Evolutionary conservation across 1,140 invertebrate genomes (phyloP), one percentile per base, ranked within the genome.

Genomic region (Drosophila mayri): DNA sequence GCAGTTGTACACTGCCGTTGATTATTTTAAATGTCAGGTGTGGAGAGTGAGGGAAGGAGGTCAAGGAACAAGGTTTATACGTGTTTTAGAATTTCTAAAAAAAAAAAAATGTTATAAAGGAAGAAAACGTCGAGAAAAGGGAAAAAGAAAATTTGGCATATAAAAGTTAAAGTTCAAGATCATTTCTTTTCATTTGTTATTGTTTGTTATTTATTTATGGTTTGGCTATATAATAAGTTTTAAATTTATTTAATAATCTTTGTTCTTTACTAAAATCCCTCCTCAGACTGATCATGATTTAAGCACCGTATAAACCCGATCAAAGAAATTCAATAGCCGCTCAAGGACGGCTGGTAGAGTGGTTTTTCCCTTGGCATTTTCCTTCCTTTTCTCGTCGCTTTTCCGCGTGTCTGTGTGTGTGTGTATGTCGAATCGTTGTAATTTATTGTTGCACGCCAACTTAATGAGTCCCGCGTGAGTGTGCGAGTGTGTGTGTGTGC

Each of bases 401-500:
- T 47, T 47, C 44, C 58, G 28, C 28, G 44, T 47, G 14, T 25
- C 22, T 65, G 22, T 18, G 47, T 52, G n/a, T 64, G 46, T 68
- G 25, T 43, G 49, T 71, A 62, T 88, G 80, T 88, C 84, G 83
- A 84, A 88, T 88, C 80, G 70, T 57, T 68, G 81, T 90, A 88
- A 88, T 88, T 88, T 88, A 88, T 88, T 74, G 82, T 88, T 88
- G 80, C 84, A 88, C 68, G 77, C 59, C 80, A 84, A 84, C 77
- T 84, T 90, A 90, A 81, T 90, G 85, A 84, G 77, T 72, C 35
- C 68, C 73, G 52, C 60, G 57, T 52, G 58, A 43, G 50, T 25
- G 25, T 46, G 60, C 43, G 30, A 18, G 46, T 35, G 32, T 47
- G 63, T 46, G 52, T 57, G 60, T 59, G n/a, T 49, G 61, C 37